Conservation (phyloP, 2,888 invertebrate genomes). For the Aleiodes alternator region DNA sequence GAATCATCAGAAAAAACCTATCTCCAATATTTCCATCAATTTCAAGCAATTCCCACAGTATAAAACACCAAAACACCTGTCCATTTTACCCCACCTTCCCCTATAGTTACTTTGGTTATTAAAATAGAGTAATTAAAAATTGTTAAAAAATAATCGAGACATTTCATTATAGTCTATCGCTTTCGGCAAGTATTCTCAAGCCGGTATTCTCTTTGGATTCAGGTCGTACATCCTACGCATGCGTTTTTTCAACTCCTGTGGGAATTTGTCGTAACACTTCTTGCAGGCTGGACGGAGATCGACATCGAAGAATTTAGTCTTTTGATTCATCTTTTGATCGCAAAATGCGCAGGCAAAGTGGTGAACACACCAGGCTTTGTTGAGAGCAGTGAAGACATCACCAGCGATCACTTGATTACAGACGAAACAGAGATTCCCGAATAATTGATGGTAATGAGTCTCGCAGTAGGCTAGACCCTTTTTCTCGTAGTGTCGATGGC, state of each 20-base stretch:
- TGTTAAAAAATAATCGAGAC: not conserved
- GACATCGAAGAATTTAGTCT: slow-evolving; percentile 99
- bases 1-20: no score
- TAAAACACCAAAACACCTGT: no score
- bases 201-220: slow-evolving; percentile 79
- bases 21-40: no score
- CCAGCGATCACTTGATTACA: slow-evolving; percentile 99
- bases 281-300: slow-evolving; percentile 99
- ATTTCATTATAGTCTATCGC: not conserved
- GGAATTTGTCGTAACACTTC: slow-evolving; percentile 98
- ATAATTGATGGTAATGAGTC: slow-evolving; percentile 98
- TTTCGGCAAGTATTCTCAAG: slow-evolving; percentile 54
- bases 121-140: slow-evolving; percentile 8
- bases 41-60: no score
- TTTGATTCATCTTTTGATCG: slow-evolving; percentile 96
- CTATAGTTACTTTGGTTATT: slow-evolving; percentile 41
- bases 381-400: slow-evolving; percentile 97
- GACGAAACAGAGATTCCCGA: slow-evolving; percentile 98
- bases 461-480: slow-evolving; percentile 99
- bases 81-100: no score
- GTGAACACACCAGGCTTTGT: slow-evolving; percentile 99
- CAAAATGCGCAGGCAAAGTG: slow-evolving; percentile 99
- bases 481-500: slow-evolving; percentile 99
- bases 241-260: slow-evolving; percentile 93
- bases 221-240: slow-evolving; percentile 92